Evolutionary conservation across 2,888 invertebrate genomes (phyloP).

Genomic region (Tetrapedia diversipes): DNA sequence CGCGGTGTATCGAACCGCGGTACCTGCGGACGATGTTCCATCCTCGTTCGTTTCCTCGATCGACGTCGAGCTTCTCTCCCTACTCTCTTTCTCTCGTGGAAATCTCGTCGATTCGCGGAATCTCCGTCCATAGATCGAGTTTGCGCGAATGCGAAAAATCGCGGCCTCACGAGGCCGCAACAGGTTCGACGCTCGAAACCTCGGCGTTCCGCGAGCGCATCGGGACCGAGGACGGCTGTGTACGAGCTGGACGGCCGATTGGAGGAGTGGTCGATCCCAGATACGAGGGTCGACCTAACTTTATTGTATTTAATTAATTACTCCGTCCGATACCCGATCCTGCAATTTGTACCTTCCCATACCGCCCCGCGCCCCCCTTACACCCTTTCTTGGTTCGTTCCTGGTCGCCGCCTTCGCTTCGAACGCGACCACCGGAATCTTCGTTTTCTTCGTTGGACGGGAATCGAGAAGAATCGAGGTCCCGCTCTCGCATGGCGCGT

Average conservation of each 20-base stretch:
- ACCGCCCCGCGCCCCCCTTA: conserved; percentile 37
- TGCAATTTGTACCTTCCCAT: conserved; percentile 75
- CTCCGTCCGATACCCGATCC: conserved; percentile 76
- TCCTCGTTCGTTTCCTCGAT: background rate
- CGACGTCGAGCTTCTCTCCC: background rate
- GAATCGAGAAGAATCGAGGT: conserved; percentile 22
- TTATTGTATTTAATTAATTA: conserved; percentile 80
- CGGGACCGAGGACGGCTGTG: conserved; percentile 62
- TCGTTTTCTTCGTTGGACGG: conserved; percentile 24
- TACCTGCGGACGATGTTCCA: background rate
- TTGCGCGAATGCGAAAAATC: conserved; percentile 49
- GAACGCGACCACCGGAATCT: conserved; percentile 50
- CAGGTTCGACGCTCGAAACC: conserved; percentile 41
- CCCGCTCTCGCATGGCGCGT: background rate
- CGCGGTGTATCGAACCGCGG: conserved; percentile 29
- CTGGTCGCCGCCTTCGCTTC: conserved; percentile 62
- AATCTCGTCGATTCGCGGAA: conserved; percentile 42
- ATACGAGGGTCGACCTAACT: conserved; percentile 78
- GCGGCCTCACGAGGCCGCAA: conserved; percentile 31
- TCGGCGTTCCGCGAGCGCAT: conserved; percentile 64
- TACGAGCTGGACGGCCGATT: conserved; percentile 64
- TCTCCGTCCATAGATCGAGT: conserved; percentile 35
- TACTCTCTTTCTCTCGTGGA: background rate
- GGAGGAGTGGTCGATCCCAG: conserved; percentile 79
- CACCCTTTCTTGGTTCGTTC: conserved; percentile 50